A percentile compares a stretch with the other conserved stretches of the same genome.
Conservation (phyloP, 1,140 invertebrate species). For the Pseudoatta argentina region DNA sequence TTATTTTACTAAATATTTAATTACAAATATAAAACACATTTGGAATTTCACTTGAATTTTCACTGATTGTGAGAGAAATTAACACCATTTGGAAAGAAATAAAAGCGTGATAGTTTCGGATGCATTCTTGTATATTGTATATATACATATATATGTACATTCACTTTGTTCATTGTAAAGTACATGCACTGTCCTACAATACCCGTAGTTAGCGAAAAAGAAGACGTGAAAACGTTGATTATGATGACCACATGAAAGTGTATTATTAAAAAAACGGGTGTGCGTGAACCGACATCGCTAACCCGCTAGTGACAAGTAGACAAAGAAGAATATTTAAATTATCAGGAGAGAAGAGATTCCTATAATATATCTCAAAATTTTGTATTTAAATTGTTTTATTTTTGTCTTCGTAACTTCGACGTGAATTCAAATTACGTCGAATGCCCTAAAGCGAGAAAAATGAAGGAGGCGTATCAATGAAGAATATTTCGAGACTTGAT, state of each 20-base stretch:
- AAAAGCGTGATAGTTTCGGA: slow-evolving; percentile 24
- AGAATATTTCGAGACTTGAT: slow-evolving; percentile 15
- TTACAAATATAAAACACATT: neutral
- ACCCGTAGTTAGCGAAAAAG: slow-evolving; percentile 52
- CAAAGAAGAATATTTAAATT: slow-evolving; percentile 33
- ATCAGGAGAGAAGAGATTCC: slow-evolving; percentile 26
- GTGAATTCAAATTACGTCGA: neutral
- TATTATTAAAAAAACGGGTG: slow-evolving; percentile 29
- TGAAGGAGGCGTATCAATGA: neutral
- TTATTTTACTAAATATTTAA: neutral
- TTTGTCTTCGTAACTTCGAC: neutral
- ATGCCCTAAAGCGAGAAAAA: neutral
- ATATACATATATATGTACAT: slow-evolving; percentile 42
- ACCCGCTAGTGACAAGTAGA: slow-evolving; percentile 15
- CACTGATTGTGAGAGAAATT: no score
- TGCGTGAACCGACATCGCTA: slow-evolving; percentile 15
- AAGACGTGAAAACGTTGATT: slow-evolving; percentile 25
- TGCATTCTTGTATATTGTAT: slow-evolving; percentile 30
- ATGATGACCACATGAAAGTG: slow-evolving; percentile 50
- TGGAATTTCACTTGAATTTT: neutral
- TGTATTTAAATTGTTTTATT: slow-evolving; percentile 17
- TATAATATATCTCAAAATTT: slow-evolving; percentile 9
- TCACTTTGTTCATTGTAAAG: slow-evolving; percentile 52
- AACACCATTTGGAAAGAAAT: neutral
- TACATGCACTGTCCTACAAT: slow-evolving; percentile 55